Percentiles rank a stretch among this genome's conserved stretches.
Conservation (phyloP, 2,888 invertebrate genomes). For the Lissocephala sabroskyi region DNA sequence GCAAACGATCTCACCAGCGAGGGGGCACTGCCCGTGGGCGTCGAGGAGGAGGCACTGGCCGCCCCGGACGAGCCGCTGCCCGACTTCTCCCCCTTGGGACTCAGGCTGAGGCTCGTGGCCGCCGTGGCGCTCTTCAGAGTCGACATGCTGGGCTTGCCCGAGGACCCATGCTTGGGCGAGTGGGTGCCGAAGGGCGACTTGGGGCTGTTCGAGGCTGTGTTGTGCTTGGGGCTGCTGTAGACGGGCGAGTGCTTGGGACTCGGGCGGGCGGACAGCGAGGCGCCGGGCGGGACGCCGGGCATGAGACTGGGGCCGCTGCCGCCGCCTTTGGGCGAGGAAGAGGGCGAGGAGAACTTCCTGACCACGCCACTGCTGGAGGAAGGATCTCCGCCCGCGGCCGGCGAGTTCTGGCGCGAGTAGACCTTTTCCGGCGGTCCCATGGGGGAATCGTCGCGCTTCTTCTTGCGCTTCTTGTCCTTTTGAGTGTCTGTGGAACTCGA, state of each 20-base stretch:
- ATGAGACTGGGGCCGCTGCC: conserved; percentile 42
- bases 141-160: conserved; percentile 92
- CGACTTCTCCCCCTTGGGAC: conserved; percentile 63
- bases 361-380: conserved; percentile 75
- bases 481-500: conserved; percentile 34
- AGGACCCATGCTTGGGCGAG: conserved; percentile 83
- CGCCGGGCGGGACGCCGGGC: conserved; percentile 36
- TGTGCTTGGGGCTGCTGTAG: conserved; percentile 82
- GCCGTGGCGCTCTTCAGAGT: conserved; percentile 82
- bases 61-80: conserved; percentile 17
- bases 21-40: conserved; percentile 8
- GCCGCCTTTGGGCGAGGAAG: conserved; percentile 71
- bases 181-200: conserved; percentile 83
- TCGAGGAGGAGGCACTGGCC: conserved; percentile 9
- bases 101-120: conserved; percentile 63
- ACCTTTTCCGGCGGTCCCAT: conserved; percentile 82
- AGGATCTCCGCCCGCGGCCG: conserved; percentile 71
- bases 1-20: conserved; percentile 33
- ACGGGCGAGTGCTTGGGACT: conserved; percentile 86
- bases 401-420: conserved; percentile 78
- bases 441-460: conserved; percentile 78
- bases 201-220: conserved; percentile 80
- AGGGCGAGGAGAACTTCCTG: conserved; percentile 78
- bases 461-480: conserved; percentile 83
- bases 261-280: conserved; percentile 68